Evolutionary conservation across 2,797 vertebrate genomes (phyloP), one percentile per base, ranked within the genome.

Genomic region (Nasua narica): DNA sequence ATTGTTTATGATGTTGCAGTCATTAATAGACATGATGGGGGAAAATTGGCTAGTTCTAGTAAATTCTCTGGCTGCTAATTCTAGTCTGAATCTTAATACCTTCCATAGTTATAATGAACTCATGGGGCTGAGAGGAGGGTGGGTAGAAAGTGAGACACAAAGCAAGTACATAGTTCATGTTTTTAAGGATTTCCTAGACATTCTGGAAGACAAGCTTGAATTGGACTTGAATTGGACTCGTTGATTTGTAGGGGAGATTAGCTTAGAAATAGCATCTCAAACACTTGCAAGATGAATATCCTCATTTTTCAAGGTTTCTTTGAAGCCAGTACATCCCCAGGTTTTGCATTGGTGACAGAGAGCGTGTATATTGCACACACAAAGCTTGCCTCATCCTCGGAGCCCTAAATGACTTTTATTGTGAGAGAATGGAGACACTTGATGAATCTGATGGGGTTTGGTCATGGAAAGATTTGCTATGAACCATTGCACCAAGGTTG

Each of bases 1-100:
- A 98, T 99, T 98, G 98, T 99, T 99, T 99, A 98, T 98, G 96
- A 98, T 97, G 97, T 92, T 98, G 96, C 92, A 97, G 97, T 98
- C 98, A 98, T 98, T 99, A 99, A 98, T 98, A 98, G 97, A 94
- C 91, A 85, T 95, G 95, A 97, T 18, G 96, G 37, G 19, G 18
- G 25, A 97, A 97, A 98, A 94, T 58, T 74, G 95, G 70, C 35
- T 79, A 70, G 72, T 97, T 98, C 92, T 86, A 96, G 96, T 70
- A 96, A 92, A 91, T 90, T 94, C 93, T 90, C 94, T 97, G 84
- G 91, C 52, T 92, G 43, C 96, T 97, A 96, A 86, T 98, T 86
- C 52, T 54, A 54, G 81, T 82, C 40, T 67, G 97, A 50, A 72
- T 95, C 29, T 72, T 91, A 92, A 76, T 90, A 37, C 27, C 82